These are phyloP conservation scores for Clostera curtula DNA, from an alignment of 2,888 invertebrate species.

Conservation along the genomic window DNA sequence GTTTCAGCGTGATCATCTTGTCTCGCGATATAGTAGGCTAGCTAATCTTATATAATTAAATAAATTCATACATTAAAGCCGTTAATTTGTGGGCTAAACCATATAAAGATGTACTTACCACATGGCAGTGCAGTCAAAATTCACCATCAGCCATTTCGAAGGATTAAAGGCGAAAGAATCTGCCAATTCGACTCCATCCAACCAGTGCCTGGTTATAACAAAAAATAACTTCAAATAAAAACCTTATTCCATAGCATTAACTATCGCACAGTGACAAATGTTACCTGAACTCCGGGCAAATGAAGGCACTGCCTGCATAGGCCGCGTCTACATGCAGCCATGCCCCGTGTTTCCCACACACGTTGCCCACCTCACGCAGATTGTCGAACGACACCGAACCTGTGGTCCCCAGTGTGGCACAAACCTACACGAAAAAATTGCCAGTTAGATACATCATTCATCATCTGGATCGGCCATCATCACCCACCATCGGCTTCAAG, in stretches of 20 bases:
- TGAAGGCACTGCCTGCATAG: constrained; percentile 96
- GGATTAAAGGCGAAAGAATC: constrained; percentile 99
- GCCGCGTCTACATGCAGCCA: constrained; percentile 99
- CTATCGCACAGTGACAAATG: no score
- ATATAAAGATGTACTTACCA: constrained; percentile 80
- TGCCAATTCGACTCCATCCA: constrained; percentile 92
- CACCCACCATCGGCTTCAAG: no score
- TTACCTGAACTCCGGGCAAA: constrained; percentile 92
- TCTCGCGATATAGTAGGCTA: no score
- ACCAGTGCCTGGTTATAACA: constrained; percentile 87
- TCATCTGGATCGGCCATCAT: no score
- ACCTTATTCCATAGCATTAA: no score
- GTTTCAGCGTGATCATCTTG: no score
- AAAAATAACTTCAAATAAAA: no score
- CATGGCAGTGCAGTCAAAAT: constrained; percentile 99
- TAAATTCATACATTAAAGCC: no score
- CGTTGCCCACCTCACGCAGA: constrained; percentile 79
- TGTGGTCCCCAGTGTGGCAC: constrained; percentile 96
- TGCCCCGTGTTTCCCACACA: constrained; percentile 85
- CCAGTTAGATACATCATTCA: background rate
- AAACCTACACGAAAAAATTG: constrained; percentile 77
- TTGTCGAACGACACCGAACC: constrained; percentile 98
- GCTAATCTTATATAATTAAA: no score
- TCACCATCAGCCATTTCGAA: constrained; percentile 99
- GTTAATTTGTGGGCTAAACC: background rate